phyloP scores from a whole-genome alignment of 2,113 vertebrate genomes.

The Ochotona curzoniae region DNA sequence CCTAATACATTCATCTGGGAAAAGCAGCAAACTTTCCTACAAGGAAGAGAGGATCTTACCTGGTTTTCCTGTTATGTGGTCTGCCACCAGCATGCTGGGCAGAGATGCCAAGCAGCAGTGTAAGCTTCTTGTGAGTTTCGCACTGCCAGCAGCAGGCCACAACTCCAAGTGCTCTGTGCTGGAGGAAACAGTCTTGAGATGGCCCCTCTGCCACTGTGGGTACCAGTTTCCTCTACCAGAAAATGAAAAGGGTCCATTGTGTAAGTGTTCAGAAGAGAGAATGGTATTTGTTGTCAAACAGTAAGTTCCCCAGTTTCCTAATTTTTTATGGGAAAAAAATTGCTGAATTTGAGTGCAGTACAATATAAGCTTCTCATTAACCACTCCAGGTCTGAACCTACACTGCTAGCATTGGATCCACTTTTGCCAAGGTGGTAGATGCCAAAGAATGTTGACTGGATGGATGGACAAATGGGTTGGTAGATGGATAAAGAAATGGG shows the following conservation, averaged over 20 bases:
- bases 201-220: too few species aligned
- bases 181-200: background rate
- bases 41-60: background rate
- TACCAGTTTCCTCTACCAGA: background rate
- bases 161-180: background rate
- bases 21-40: background rate
- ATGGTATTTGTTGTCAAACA: background rate
- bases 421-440: background rate
- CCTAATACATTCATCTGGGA: background rate
- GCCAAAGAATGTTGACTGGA: background rate
- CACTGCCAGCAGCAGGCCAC: accelerated
- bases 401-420: background rate
- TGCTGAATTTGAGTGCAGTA: background rate
- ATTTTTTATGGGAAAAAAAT: background rate
- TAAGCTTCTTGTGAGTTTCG: background rate
- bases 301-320: background rate
- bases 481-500: too few species aligned
- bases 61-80: background rate
- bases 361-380: background rate
- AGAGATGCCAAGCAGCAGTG: background rate
- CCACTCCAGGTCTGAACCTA: background rate
- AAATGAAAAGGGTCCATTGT: background rate
- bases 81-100: background rate
- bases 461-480: background rate
- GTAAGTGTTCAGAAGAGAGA: background rate